Evolutionary conservation across 1,140 invertebrate genomes (phyloP).

Genomic region (Pseudomyrmex dendroicus): DNA sequence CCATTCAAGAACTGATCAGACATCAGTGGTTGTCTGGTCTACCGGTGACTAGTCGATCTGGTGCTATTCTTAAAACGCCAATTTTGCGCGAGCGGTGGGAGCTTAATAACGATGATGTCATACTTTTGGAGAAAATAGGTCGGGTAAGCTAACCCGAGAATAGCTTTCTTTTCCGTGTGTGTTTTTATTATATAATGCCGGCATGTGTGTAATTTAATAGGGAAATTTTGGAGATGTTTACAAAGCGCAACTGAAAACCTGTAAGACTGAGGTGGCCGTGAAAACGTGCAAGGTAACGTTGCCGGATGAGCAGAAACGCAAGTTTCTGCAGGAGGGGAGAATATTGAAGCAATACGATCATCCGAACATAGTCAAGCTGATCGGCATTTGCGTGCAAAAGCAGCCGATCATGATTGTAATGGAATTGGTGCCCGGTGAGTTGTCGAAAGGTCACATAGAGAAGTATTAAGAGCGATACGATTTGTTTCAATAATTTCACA

Average conservation of each 20-base stretch:
- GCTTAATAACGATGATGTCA: slow-evolving; percentile 97
- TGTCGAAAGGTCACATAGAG: background rate
- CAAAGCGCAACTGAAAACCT: slow-evolving; percentile 93
- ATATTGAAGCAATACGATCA: slow-evolving; percentile 99
- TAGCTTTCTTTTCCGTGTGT: slow-evolving; percentile 98
- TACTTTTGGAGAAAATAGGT: slow-evolving; percentile 97
- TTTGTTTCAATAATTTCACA: background rate
- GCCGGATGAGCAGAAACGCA: slow-evolving; percentile 97
- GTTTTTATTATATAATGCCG: slow-evolving; percentile 89
- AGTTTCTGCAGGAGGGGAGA: slow-evolving; percentile 97
- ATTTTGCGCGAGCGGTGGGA: slow-evolving; percentile 98
- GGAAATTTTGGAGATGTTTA: slow-evolving; percentile 99
- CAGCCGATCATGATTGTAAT: slow-evolving; percentile 99
- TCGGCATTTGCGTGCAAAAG: slow-evolving; percentile 98
- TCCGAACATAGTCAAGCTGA: slow-evolving; percentile 98
- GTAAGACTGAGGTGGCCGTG: slow-evolving; percentile 95
- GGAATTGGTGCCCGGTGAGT: slow-evolving; percentile 96
- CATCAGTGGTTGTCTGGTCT: slow-evolving; percentile 94
- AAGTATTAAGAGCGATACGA: background rate
- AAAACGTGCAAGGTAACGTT: slow-evolving; percentile 97
- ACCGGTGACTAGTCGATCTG: slow-evolving; percentile 96
- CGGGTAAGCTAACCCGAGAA: slow-evolving; percentile 90
- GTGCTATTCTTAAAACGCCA: slow-evolving; percentile 94
- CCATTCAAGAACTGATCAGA: slow-evolving; percentile 95
- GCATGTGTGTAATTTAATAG: slow-evolving; percentile 83